Conservation (phyloP, 2,113 vertebrate genomes). For the Rhinogobius similis region DNA sequence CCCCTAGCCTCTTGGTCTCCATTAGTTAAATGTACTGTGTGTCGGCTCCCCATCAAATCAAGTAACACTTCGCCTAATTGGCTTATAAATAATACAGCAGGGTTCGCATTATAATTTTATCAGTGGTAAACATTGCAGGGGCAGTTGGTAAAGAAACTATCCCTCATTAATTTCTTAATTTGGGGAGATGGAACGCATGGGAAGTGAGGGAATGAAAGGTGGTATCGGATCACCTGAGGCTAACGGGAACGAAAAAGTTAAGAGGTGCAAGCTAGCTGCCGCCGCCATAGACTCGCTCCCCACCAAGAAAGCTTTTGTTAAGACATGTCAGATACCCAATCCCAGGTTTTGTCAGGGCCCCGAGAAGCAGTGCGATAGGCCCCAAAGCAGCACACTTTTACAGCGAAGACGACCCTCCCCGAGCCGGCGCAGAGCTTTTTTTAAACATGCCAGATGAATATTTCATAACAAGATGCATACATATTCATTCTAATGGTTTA, state of each 20-base stretch:
- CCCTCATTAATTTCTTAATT: slow-evolving; percentile 99
- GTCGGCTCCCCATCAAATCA: slow-evolving; percentile 99
- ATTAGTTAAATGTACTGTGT: slow-evolving; percentile 99
- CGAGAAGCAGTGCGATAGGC: slow-evolving; percentile 71
- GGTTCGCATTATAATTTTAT: slow-evolving; percentile 98
- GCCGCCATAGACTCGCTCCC: not conserved
- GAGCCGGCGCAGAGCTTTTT: slow-evolving; percentile 68
- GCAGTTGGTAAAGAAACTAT: slow-evolving; percentile 91
- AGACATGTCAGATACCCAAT: slow-evolving; percentile 93
- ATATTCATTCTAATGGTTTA: slow-evolving; percentile 99
- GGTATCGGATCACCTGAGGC: slow-evolving; percentile 83
- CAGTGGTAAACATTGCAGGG: slow-evolving; percentile 99
- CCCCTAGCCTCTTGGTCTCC: slow-evolving; percentile 80
- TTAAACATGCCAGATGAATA: slow-evolving; percentile 91
- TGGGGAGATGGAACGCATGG: slow-evolving; percentile 78
- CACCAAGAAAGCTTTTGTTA: slow-evolving; percentile 77
- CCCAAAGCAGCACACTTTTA: slow-evolving; percentile 66
- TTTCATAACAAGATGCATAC: slow-evolving; percentile 96
- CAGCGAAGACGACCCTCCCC: slow-evolving; percentile 56
- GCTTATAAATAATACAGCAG: slow-evolving; percentile 99
- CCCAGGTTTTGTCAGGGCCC: slow-evolving; percentile 85
- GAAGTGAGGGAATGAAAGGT: slow-evolving; percentile 68
- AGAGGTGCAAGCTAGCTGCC: slow-evolving; percentile 20
- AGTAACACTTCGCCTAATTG: slow-evolving; percentile 99
- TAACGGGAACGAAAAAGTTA: slow-evolving; percentile 49